Conservation (phyloP, 2,888 invertebrate species). For the Brachycybe producta region DNA sequence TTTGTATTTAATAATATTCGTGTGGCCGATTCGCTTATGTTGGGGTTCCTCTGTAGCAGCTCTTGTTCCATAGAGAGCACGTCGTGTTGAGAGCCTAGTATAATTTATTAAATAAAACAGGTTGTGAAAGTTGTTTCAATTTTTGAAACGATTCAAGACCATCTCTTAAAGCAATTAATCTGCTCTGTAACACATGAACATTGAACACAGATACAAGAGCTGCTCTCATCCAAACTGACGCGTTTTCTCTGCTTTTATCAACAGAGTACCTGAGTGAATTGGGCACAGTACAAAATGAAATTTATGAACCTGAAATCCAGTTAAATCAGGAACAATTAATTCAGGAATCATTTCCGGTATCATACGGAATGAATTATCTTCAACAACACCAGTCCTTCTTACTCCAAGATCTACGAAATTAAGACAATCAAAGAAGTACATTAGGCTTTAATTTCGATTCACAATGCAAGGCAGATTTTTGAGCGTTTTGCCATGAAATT, state of each 20-base stretch:
- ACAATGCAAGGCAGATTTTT: slow-evolving; percentile 9
- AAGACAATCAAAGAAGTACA: background rate
- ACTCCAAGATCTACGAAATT: slow-evolving; percentile 47
- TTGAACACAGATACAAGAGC: background rate
- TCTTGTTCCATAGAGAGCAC: too few relatives aligned
- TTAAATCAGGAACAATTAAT: slow-evolving; percentile 79
- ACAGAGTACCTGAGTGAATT: background rate
- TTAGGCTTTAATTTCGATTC: background rate
- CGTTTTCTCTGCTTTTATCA: background rate
- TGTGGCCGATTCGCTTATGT: too few relatives aligned
- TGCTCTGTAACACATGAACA: too few relatives aligned
- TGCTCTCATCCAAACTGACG: background rate
- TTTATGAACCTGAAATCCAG: slow-evolving; percentile 49
- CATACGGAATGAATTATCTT: background rate
- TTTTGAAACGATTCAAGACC: too few relatives aligned
- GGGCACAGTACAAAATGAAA: slow-evolving; percentile 8
- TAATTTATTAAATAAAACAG: too few relatives aligned
- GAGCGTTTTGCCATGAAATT: too few relatives aligned
- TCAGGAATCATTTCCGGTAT: slow-evolving; percentile 84
- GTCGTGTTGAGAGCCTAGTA: too few relatives aligned
- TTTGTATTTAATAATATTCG: too few relatives aligned
- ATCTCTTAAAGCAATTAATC: too few relatives aligned
- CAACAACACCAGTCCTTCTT: slow-evolving; percentile 44
- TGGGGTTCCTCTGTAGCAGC: too few relatives aligned
- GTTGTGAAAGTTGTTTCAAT: too few relatives aligned